Conservation (phyloP, 1,140 invertebrate genomes). For the Papilio glaucus region DNA sequence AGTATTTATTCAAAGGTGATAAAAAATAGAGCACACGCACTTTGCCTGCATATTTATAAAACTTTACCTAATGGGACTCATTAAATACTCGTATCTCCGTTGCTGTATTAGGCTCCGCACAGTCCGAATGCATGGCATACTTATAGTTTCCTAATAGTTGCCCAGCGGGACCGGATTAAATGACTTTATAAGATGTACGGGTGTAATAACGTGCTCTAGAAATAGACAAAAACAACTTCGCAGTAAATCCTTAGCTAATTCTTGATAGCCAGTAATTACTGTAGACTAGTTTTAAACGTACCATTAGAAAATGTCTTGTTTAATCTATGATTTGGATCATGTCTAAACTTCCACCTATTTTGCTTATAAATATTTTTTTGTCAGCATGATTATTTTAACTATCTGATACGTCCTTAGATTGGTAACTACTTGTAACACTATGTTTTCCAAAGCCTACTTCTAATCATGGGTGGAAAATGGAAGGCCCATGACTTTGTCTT, state of each 20-base stretch:
- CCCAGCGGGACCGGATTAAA: conserved; percentile 26
- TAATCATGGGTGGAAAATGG: no score
- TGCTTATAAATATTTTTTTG: no score
- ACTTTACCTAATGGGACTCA: conserved; percentile 14
- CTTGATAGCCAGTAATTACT: neutral
- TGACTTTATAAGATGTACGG: conserved; percentile 25
- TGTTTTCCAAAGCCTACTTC: no score
- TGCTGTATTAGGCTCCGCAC: neutral
- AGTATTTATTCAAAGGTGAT: conserved; percentile 28
- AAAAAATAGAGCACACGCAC: conserved; percentile 20
- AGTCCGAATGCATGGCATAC: neutral
- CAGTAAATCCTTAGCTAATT: neutral
- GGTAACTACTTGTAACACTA: no score
- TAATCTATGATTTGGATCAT: no score
- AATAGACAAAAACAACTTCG: neutral
- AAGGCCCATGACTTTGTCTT: no score
- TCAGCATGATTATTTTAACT: no score
- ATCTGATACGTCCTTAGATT: no score
- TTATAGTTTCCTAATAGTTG: conserved; percentile 26
- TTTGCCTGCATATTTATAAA: conserved; percentile 12
- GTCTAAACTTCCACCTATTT: no score
- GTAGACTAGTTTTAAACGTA: neutral
- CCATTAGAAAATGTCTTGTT: no score
- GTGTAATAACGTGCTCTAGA: neutral
- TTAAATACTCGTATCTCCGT: neutral